These are phyloP conservation scores for Caerostris darwini DNA, from an alignment of 1,140 invertebrate species.

Conservation along the genomic window DNA sequence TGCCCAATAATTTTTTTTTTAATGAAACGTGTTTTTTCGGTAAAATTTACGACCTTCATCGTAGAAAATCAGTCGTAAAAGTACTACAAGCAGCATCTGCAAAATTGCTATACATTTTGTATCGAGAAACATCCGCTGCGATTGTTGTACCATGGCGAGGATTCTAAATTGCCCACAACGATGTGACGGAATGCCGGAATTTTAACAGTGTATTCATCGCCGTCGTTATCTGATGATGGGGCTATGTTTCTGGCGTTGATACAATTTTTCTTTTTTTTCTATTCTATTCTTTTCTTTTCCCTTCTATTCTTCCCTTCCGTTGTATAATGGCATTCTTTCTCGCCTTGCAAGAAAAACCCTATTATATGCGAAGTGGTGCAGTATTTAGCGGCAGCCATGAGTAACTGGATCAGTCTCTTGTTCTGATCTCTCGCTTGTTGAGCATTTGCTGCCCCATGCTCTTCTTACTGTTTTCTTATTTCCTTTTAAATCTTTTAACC, in stretches of 20 bases:
- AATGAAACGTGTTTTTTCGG: no score
- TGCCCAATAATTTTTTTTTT: no score
- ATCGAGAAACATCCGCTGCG: background rate
- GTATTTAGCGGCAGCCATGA: slow-evolving; percentile 1
- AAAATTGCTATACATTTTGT: background rate
- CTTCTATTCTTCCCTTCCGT: background rate
- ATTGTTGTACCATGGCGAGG: background rate
- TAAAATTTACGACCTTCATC: no score
- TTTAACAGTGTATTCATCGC: slow-evolving; percentile 26
- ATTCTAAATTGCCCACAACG: slow-evolving; percentile 3
- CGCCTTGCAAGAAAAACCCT: background rate
- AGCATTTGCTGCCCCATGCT: background rate
- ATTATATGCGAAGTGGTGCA: background rate
- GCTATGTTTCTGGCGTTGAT: slow-evolving; percentile 3
- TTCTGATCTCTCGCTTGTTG: slow-evolving; percentile 5
- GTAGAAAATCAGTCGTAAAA: no score
- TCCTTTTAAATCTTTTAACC: slow-evolving; percentile 2
- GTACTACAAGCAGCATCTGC: no score
- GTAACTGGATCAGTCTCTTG: slow-evolving; percentile 15
- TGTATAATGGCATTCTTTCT: background rate
- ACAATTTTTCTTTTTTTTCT: background rate
- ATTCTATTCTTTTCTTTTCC: background rate
- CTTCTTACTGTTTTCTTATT: background rate
- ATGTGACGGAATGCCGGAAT: slow-evolving; percentile 4
- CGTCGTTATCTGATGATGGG: slow-evolving; percentile 1